These are phyloP conservation scores for Melanotaenia parkinsoni DNA, from an alignment of 2,797 vertebrate species.

Conservation along the genomic window DNA sequence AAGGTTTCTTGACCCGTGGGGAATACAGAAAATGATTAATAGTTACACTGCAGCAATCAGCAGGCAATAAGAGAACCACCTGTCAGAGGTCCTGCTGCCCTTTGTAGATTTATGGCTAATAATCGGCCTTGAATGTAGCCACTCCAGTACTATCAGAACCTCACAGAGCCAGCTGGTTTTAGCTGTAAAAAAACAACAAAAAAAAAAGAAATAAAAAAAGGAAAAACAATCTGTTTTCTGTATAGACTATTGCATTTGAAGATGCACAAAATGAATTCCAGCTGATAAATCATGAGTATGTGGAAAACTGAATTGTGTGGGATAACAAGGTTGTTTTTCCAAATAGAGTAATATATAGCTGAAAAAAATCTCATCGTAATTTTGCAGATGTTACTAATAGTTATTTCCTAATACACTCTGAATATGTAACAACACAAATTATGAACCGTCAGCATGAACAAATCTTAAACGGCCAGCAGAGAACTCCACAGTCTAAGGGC, in stretches of 20 bases:
- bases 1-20: constrained; percentile 43
- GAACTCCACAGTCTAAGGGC: constrained; percentile 3
- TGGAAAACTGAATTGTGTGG: constrained; percentile 17
- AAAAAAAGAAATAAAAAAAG: constrained; percentile 6
- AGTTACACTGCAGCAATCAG: constrained; percentile 67
- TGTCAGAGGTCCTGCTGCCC: constrained; percentile 57
- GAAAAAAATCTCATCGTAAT: constrained; percentile 14
- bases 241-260: constrained; percentile 21
- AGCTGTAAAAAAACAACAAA: not conserved
- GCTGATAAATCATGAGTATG: constrained; percentile 21
- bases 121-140: constrained; percentile 58
- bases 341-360: not conserved
- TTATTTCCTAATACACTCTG: not conserved
- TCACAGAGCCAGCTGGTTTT: constrained; percentile 41
- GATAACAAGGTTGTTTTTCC: constrained; percentile 15
- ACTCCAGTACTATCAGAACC: constrained; percentile 39
- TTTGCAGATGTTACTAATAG: not conserved
- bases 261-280: constrained; percentile 30
- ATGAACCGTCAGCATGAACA: constrained; percentile 2
- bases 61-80: constrained; percentile 61
- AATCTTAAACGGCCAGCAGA: constrained; percentile 6
- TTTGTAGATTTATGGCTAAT: constrained; percentile 72
- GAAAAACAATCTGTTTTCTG: constrained; percentile 44
- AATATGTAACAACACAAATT: constrained; percentile 1
- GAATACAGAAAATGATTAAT: constrained; percentile 72